Evolutionary conservation across 1,140 invertebrate genomes (phyloP).

Genomic region (Plectrocnemia conspersa): DNA sequence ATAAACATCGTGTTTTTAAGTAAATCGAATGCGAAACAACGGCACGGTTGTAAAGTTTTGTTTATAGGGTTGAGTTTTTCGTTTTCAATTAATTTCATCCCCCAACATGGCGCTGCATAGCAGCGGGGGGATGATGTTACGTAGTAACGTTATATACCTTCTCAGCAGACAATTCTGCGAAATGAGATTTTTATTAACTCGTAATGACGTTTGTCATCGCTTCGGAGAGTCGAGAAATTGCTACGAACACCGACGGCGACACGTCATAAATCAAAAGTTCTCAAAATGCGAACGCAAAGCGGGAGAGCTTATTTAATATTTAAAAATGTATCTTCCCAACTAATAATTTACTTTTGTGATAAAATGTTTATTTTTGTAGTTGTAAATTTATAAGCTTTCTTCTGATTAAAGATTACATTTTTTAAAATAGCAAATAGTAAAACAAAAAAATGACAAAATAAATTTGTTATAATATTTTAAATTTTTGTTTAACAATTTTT

Average conservation of each 20-base stretch:
- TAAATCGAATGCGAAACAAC: background rate
- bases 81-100: slow-evolving; percentile 21
- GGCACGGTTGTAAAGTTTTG: slow-evolving; percentile 1
- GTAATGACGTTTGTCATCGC: slow-evolving; percentile 37
- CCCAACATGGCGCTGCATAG: background rate
- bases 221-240: slow-evolving; percentile 34
- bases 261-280: slow-evolving; percentile 8
- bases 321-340: too few species aligned
- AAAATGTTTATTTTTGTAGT: too few species aligned
- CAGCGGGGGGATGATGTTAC: background rate
- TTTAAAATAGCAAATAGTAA: too few species aligned
- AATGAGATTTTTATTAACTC: slow-evolving; percentile 37
- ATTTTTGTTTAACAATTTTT: too few species aligned
- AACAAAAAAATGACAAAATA: too few species aligned
- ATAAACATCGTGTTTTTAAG: background rate
- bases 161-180: slow-evolving; percentile 28
- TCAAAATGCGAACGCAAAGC: too few species aligned
- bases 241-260: slow-evolving; percentile 21
- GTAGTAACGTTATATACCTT: slow-evolving; percentile 15
- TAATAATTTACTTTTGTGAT: too few species aligned
- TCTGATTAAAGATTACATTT: too few species aligned
- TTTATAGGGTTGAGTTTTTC: slow-evolving; percentile 2
- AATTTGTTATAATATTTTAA: too few species aligned
- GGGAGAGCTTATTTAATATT: too few species aligned
- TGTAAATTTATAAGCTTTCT: too few species aligned